Evolutionary conservation across 2,797 vertebrate species (phyloP), one percentile per base, ranked within the genome.

Genomic region (Microctenopoma stevenorrisi): DNA sequence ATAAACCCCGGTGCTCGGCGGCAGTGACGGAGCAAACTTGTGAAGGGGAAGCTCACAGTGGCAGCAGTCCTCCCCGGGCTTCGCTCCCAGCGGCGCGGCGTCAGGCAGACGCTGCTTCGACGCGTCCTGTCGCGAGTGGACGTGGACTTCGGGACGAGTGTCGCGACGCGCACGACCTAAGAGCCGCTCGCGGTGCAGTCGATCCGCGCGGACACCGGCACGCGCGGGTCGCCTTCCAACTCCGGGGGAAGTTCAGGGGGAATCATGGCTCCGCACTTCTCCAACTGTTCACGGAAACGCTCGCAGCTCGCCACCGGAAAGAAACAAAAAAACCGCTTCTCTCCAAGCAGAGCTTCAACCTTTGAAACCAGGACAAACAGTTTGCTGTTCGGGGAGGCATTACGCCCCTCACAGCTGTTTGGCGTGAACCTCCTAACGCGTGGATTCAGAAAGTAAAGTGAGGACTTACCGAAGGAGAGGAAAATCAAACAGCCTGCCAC

Each of bases 401-500:
- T 14, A 3, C 8, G 57, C 42, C 49, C 33, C 51, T 12, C 59
- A 3, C 73, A 73, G 76, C 59, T 72, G 62, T 33, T 46, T 11
- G 44, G 3, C 63, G 44, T 28, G 42, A 70, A 33, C 67, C 55
- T 54, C 40, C 54, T 51, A 50, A 64, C 77, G 4, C 2, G 47
- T 52, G 43, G 55, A 66, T 68, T 51, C 22, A 48, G 50, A 86
- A 86, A 89, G 72, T 82, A 76, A 81, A 81, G 85, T 76, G 76
- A 81, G 79, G 66, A 94, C 94, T 95, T 75, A 95, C 94, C 62
- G 86, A 91, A 83, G 58, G 72, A 92, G 78, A 89, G 79, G 64
- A 92, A 61, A 48, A 94, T 3, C 74, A 88, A 65, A 25, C 80
- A 85, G 67, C 85, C 83, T 49, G 87, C 81, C 72, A 88, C 81